These are phyloP conservation scores for Rhodeus uyekii DNA, from an alignment of 2,797 vertebrate species.

Conservation along the genomic window DNA sequence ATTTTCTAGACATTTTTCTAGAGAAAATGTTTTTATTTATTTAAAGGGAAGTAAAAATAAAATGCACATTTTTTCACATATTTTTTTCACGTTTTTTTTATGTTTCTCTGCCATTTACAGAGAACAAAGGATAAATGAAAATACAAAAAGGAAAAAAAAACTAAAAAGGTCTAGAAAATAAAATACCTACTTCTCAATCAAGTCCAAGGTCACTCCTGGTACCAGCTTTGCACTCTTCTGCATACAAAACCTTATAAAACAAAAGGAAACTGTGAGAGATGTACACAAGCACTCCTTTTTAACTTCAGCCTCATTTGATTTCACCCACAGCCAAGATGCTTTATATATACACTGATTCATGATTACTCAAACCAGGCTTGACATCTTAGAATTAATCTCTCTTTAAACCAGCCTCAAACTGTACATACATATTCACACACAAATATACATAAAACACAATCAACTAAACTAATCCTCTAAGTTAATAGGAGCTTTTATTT, in stretches of 20 bases:
- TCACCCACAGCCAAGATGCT: background rate
- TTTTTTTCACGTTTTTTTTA: background rate
- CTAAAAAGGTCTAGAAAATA: background rate
- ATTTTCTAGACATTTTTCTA: no score
- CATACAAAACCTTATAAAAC: slow-evolving; percentile 91
- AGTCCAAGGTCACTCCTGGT: slow-evolving; percentile 95
- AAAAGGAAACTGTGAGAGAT: background rate
- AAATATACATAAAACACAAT: background rate
- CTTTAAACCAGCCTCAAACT: background rate
- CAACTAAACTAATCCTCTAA: background rate
- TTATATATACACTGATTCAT: background rate
- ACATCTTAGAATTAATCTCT: background rate
- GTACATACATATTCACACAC: background rate
- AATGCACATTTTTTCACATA: no score
- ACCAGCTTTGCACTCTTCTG: slow-evolving; percentile 97
- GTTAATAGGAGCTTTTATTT: no score
- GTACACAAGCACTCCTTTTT: background rate
- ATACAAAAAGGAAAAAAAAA: background rate
- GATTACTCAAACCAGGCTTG: background rate
- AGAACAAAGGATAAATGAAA: background rate
- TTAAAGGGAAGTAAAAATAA: no score
- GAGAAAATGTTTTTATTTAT: no score
- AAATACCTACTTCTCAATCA: slow-evolving; percentile 95
- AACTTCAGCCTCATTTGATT: background rate
- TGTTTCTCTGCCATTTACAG: background rate